phyloP scores from a whole-genome alignment of 1,140 invertebrate species.

The Tetramorium parvispinum region DNA sequence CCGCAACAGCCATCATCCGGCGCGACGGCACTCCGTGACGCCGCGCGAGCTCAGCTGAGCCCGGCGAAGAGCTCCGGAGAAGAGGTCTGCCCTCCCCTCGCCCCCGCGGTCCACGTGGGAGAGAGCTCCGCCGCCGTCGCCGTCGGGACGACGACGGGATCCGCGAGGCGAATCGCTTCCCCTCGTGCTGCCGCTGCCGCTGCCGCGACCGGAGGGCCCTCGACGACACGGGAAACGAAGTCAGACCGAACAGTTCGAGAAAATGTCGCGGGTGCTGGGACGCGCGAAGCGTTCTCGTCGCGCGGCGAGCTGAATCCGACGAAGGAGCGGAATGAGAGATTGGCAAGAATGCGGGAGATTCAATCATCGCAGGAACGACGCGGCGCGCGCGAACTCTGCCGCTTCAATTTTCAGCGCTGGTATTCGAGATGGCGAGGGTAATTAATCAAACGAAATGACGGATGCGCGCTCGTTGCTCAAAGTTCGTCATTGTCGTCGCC shows the following conservation, averaged over 20 bases:
- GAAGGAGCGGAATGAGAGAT: not conserved
- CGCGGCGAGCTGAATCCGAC: too few species aligned
- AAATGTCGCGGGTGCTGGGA: too few species aligned
- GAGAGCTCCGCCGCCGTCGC: constrained; percentile 16
- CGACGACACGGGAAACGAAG: not conserved
- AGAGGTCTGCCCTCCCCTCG: constrained; percentile 31
- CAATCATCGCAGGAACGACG: not conserved
- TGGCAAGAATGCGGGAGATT: not conserved
- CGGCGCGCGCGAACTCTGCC: not conserved
- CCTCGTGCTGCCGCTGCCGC: too few species aligned
- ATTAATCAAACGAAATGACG: constrained; percentile 24
- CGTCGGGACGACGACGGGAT: constrained; percentile 15
- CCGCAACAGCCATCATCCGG: constrained; percentile 79
- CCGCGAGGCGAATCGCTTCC: too few species aligned
- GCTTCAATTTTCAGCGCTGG: not conserved
- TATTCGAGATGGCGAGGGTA: not conserved
- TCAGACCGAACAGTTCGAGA: not conserved
- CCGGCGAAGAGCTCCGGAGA: not conserved
- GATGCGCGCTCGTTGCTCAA: constrained; percentile 42
- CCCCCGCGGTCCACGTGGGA: constrained; percentile 36
- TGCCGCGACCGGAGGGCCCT: not conserved
- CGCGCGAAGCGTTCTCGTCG: too few species aligned
- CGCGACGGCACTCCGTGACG: constrained; percentile 73
- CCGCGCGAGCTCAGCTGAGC: constrained; percentile 78
- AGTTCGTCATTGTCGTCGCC: constrained; percentile 14